phyloP scores from a whole-genome alignment of 2,113 vertebrate species.

The Nasalis larvatus region DNA sequence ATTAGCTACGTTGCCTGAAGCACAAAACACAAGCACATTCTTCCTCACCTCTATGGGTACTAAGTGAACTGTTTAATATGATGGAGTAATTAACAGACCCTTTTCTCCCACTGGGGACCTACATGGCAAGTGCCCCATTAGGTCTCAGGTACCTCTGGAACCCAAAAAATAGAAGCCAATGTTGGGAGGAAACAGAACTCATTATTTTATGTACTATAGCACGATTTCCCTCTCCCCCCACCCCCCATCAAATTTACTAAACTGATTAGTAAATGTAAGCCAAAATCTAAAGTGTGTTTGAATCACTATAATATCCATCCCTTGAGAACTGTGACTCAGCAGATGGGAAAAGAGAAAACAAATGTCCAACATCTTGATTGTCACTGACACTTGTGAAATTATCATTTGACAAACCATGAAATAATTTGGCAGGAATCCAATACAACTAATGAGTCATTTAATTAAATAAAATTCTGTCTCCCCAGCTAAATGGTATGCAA shows the following conservation, averaged over 20 bases:
- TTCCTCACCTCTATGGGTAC: not conserved
- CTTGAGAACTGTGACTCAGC: constrained; percentile 56
- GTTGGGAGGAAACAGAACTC: not conserved
- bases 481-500: constrained; percentile 48
- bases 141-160: not conserved
- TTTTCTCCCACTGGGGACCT: not conserved
- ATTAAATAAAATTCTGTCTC: constrained; percentile 72
- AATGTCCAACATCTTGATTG: constrained; percentile 54
- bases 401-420: constrained; percentile 62
- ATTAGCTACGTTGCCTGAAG: constrained; percentile 26
- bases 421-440: constrained; percentile 62
- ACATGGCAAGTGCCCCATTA: not conserved
- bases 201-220: not conserved
- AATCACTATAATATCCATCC: not conserved
- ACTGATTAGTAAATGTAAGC: constrained; percentile 30
- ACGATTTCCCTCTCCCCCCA: not conserved
- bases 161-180: not conserved
- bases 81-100: constrained; percentile 35
- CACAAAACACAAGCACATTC: not conserved
- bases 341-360: constrained; percentile 53
- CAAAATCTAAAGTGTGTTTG: not conserved
- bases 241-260: not conserved
- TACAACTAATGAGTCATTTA: constrained; percentile 66
- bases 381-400: constrained; percentile 67
- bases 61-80: constrained; percentile 35